These are phyloP conservation scores for Chironomus tentans DNA, from an alignment of 2,888 invertebrate genomes.

Conservation along the genomic window DNA sequence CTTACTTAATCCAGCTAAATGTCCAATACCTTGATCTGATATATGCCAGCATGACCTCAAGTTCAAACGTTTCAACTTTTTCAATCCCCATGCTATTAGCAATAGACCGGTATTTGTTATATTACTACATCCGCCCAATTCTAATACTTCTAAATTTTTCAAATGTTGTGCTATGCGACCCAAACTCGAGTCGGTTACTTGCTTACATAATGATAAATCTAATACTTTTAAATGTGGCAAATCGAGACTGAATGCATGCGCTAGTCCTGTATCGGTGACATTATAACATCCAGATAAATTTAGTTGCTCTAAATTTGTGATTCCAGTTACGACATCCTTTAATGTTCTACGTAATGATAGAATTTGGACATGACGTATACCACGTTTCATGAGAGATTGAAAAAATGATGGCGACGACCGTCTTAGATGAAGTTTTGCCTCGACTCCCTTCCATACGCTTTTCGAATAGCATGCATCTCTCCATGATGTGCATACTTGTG, in stretches of 20 bases:
- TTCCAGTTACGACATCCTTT: constrained; percentile 73
- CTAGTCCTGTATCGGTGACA: constrained; percentile 76
- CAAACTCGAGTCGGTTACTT: constrained; percentile 84
- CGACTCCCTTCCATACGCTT: constrained; percentile 89
- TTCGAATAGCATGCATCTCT: constrained; percentile 86
- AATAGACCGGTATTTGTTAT: constrained; percentile 82
- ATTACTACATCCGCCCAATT: constrained; percentile 85
- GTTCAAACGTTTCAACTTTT: constrained; percentile 73
- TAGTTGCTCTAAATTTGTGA: constrained; percentile 77
- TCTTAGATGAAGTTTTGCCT: constrained; percentile 80
- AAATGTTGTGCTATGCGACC: constrained; percentile 75
- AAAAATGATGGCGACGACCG: constrained; percentile 74
- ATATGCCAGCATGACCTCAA: constrained; percentile 88
- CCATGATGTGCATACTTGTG: constrained; percentile 84
- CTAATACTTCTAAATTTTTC: constrained; percentile 76
- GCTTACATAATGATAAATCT: constrained; percentile 87
- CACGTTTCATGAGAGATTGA: constrained; percentile 65
- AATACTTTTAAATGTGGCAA: constrained; percentile 68
- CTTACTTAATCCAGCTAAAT: constrained; percentile 66
- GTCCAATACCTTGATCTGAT: constrained; percentile 82
- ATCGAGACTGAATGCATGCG: constrained; percentile 70
- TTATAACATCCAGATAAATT: constrained; percentile 91
- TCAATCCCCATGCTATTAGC: constrained; percentile 78
- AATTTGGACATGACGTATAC: constrained; percentile 82
- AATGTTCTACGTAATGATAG: constrained; percentile 73